Percentiles rank a stretch among this genome's conserved stretches.
Evolutionary conservation across 2,113 vertebrate species (phyloP).

Genomic region (Oenanthe oenanthe): DNA sequence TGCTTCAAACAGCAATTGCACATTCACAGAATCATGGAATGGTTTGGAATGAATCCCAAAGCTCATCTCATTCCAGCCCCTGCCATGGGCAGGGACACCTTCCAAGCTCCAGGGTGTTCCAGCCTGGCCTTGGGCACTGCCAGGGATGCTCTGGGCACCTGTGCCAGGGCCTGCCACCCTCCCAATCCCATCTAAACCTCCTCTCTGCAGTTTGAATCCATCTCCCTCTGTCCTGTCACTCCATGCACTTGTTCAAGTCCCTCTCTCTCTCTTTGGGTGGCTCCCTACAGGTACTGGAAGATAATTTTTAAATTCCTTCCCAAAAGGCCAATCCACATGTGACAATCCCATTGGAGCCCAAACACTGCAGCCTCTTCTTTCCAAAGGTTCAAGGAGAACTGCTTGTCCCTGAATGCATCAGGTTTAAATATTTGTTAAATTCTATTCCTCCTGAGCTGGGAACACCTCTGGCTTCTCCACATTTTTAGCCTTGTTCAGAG

Average conservation of each 20-base stretch:
- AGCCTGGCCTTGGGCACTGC: fast-evolving
- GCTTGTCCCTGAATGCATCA: neutral
- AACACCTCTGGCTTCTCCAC: neutral
- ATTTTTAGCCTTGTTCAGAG: neutral
- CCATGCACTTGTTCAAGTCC: neutral
- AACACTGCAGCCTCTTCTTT: neutral
- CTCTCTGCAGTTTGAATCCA: neutral
- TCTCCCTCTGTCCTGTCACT: neutral
- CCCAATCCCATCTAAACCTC: neutral
- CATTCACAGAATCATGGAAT: neutral
- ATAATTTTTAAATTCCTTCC: neutral
- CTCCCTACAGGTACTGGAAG: neutral
- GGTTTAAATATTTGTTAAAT: neutral
- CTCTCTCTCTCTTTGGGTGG: fast-evolving
- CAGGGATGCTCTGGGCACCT: neutral
- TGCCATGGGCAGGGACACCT: neutral
- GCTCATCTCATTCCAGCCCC: neutral
- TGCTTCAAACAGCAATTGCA: neutral
- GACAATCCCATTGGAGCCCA: neutral
- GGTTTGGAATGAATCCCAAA: neutral
- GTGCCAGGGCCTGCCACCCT: neutral
- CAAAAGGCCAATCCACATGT: neutral
- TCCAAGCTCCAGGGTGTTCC: fast-evolving
- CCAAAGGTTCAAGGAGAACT: neutral
- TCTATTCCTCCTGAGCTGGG: neutral